Base-by-base conservation (phyloP, 2,113 vertebrate species). In the Nesoenas mayeri region DNA sequence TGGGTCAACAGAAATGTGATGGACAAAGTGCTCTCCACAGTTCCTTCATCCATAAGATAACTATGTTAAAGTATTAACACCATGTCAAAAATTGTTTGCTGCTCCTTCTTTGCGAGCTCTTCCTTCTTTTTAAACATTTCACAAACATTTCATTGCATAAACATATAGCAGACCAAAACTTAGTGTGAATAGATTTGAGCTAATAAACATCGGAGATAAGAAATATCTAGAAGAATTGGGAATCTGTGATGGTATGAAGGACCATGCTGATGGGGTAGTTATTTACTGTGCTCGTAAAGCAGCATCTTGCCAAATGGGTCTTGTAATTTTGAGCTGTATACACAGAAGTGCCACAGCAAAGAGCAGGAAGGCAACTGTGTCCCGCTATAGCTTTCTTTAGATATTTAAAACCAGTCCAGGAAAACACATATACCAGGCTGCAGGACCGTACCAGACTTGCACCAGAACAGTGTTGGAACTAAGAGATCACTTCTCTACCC, bases 1-100 rank as follows among this genome's bases (percentile, higher is more conserved):
- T 91, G 87, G 89, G 81, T 88, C 71, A 83, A 57, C 93, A 91
- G 73, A 50, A 94, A 79, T 36, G 62, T 57, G 66, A 89, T 0
- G 36, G 79, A 65, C 87, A 82, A 79, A 90, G 53, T 1, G 1
- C n/a, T 91, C 69, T 73, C 88, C 0, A 0, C 79, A 51, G 53
- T 31, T 83, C 80, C 90, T 74, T 80, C 65, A 73, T 36, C 64
- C 25, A 2, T 6, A n/a, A 82, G 70, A 75, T 56, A 58, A 56
- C 71, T 62, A 19, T 19, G 56, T 60, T 85, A 80, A 80, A 74
- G 32, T 34, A 67, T 7, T 7, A 65, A 50, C 20, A 25, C 0
- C 0, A 54, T 44, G 40, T 34, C 78, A 85, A 32, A 85, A 89
- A 54, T 32, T 54, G 26, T 38, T 75, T 25, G 0, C 13, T 82